Base-by-base conservation (phyloP, 1,140 invertebrate species). In the Augochlora pura region DNA sequence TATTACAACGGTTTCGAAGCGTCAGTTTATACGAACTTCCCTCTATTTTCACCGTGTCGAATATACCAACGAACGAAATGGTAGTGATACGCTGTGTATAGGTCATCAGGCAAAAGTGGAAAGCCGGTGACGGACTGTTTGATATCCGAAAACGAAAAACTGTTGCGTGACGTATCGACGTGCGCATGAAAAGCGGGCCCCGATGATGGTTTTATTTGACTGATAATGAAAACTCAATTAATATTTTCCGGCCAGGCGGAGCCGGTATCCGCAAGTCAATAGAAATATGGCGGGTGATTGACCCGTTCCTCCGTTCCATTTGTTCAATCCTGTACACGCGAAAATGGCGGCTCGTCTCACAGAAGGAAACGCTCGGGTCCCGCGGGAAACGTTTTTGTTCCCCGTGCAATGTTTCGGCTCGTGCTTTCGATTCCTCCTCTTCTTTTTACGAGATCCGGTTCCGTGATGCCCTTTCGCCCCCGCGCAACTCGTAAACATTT, bases 401-500 rank as follows among this genome's bases (percentile, higher is more conserved):
- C 12, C 9, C 21, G 62, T 63, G 12, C n/a, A 1, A 16, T 21
- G 18, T 23, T 39, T 32, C 23, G 27, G 2, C 23, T 21, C 32
- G n/a, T 52, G 62, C 46, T 69, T 59, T 72, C 39, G 49, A 57
- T 27, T 32, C 12, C 21, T 57, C 21, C 23, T 54, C 1, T 23
- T 12, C n/a, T 23, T 62, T 60, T 49, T 23, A 52, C 60, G 32
- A 66, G 25, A 75, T 66, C 63, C 72, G n/a, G 16, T 39, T 16
- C 32, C 32, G 32, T 5, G 32, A 52, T 75, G 7, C 9, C 16
- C 46, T 14, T 21, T 18, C 39, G 16, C 67, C 1, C 54, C 23
- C 21, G 25, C 21, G 16, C 18, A 23, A 7, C 39, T 67, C 66
- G 74, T 62, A 69, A 77, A 77, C 62, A 60, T 77, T 77, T 69